A percentile compares a stretch with the other conserved stretches of the same genome.
phyloP scores from a whole-genome alignment of 2,888 invertebrate species.

The Pimpla rufipes region DNA sequence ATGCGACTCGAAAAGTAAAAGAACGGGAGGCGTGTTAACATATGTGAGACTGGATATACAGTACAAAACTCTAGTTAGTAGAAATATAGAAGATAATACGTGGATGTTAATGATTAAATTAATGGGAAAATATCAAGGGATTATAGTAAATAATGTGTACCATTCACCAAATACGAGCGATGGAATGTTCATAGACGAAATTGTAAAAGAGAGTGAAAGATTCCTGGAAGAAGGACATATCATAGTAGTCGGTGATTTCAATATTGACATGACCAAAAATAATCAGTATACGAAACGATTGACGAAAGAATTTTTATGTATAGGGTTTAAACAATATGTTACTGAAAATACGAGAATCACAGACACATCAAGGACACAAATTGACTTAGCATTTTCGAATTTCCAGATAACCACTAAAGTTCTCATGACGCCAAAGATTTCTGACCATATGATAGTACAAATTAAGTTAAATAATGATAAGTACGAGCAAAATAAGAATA shows the following conservation, averaged over 20 bases:
- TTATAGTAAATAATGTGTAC: neutral
- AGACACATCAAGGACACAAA: constrained; percentile 18
- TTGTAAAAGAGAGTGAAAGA: constrained; percentile 16
- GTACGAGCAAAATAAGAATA: neutral
- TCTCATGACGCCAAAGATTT: constrained; percentile 29
- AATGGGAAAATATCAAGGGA: neutral
- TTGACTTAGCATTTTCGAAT: constrained; percentile 27
- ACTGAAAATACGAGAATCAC: constrained; percentile 34
- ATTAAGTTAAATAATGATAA: neutral
- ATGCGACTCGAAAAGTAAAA: neutral
- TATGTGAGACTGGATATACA: neutral
- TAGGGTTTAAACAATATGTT: constrained; percentile 42
- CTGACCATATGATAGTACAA: constrained; percentile 42
- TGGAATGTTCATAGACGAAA: neutral
- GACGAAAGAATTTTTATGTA: constrained; percentile 4
- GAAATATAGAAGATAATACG: neutral
- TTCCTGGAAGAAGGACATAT: constrained; percentile 2
- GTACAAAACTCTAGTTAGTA: neutral
- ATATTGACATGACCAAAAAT: constrained; percentile 22
- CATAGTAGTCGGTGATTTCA: neutral
- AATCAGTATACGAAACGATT: constrained; percentile 32
- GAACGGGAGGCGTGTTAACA: neutral
- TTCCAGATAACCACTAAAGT: constrained; percentile 16
- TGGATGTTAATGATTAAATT: neutral
- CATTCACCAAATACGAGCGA: constrained; percentile 6